Conservation (phyloP, 2,888 invertebrate genomes). For the Xanthorhoe spadicearia region DNA sequence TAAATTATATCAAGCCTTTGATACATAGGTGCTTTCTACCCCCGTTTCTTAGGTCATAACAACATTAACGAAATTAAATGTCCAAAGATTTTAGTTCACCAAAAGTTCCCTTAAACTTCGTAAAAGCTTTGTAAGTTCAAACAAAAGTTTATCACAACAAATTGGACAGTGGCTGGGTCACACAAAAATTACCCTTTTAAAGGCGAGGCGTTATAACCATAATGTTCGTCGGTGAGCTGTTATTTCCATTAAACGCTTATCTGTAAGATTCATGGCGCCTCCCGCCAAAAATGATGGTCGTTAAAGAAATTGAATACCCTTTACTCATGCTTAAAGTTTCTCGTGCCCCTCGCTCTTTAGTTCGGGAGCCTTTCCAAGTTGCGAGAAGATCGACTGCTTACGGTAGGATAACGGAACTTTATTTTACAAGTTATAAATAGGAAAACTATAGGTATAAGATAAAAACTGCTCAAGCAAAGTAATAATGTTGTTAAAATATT, state of each 20-base stretch:
- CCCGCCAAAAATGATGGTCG: conserved; percentile 73
- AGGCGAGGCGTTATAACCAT: conserved; percentile 70
- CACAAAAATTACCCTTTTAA: conserved; percentile 62
- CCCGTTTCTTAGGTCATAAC: background rate
- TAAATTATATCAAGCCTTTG: too few species aligned
- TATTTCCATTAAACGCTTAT: conserved; percentile 79
- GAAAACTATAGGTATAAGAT: background rate
- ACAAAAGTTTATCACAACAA: conserved; percentile 49
- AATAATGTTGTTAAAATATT: too few species aligned
- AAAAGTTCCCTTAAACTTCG: conserved; percentile 28
- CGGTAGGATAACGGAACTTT: conserved; percentile 28
- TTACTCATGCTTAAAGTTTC: conserved; percentile 68
- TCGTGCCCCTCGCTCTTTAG: conserved; percentile 53
- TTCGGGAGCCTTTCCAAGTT: conserved; percentile 43
- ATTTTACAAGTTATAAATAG: conserved; percentile 14
- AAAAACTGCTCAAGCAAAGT: background rate
- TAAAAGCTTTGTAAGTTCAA: conserved; percentile 24
- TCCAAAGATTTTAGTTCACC: conserved; percentile 10
- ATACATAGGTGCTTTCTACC: too few species aligned
- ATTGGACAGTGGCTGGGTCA: conserved; percentile 55
- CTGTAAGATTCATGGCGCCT: conserved; percentile 74
- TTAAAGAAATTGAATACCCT: conserved; percentile 77
- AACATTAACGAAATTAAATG: conserved; percentile 20
- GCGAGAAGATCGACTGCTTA: conserved; percentile 31
- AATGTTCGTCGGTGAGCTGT: conserved; percentile 65